Base-by-base conservation (phyloP, 2,888 invertebrate species). In the Stomorhina lunata region DNA sequence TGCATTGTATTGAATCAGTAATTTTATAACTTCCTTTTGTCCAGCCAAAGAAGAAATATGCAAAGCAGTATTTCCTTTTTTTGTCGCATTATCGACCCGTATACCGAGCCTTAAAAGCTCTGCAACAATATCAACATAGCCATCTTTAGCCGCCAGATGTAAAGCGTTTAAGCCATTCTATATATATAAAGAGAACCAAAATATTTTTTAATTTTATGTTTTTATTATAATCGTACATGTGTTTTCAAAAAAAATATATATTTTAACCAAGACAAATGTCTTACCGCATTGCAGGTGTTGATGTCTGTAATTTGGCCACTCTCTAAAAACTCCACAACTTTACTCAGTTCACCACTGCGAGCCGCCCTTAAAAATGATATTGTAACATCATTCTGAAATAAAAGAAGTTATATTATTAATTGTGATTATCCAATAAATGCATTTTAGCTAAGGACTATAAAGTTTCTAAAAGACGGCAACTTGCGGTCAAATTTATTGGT, bases 31-130 rank as follows among this genome's bases (percentile, higher is more conserved):
- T 86, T 97, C 95, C 89, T 96, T 95, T 92, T 99, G 99, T 0
- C 99, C 99, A 79, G 99, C 99, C 92, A 99, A 93, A 71, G 98
- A 98, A 89, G 99, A 98, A 92, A 99, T 99, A 92, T 99, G 99
- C 85, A 99, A 93, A 5, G 99, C 97, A 86, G 99, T 99, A 90
- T 95, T 95, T 90, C 99, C 99, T 93, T 99, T 99, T 93, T 98
- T 98, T 55, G 99, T 99, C 55, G 98, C 97, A 76, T 98, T 96
- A 91, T 99, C 98, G 43, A 99, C 98, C 85, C 94, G 94, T 71
- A 98, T 98, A 84, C 97, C 97, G 84, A 98, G 93, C 88, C 95
- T 95, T 82, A 99, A 92, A 79, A 99, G 93, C 91, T 98, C 98
- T 85, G 94, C 94, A 48, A 98, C 99, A 84, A 99, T 97, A 86